Evolutionary conservation across 2,797 vertebrate genomes (phyloP), one percentile per base, ranked within the genome.

Genomic region (Staurois parvus): DNA sequence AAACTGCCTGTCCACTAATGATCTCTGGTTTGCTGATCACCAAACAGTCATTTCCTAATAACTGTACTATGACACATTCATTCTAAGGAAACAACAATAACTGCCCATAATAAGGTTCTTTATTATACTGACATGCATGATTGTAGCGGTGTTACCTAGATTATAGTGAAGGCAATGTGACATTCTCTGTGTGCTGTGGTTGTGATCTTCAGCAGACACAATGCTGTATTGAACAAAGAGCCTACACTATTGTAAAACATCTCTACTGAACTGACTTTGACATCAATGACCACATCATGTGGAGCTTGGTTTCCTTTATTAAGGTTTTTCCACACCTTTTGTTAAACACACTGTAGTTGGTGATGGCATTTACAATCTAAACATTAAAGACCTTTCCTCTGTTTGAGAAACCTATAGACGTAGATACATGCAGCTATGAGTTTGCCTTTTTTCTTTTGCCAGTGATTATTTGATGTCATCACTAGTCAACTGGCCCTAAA

Each of bases 1-100:
- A 67, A 45, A 67, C 76, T 66, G 32, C 19, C 76, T 24, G n/a
- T n/a, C 19, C 68, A 66, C 19, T 84, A 76, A 84, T 69, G 26
- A 30, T 62, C 62, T 21, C 37, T 56, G 34, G 69, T 75, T 70
- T 37, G 40, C 28, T n/a, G 34, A 28, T 24, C 66, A 68, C 12
- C 37, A 48, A 26, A 28, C n/a, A 19, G 34, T 29, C 15, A 81
- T 73, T 74, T 73, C 80, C 69, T 83, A 19, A 45, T 24, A 52
- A 69, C 66, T 68, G 15, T 68, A 28, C 76, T 19, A 6, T 24
- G 77, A 24, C 76, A 68, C 66, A 24, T 34, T 42, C 17, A n/a
- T 13, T 2, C 28, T n/a, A 32, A 79, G 66, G 21, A 69, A 68
- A 79, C 48, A 48, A 52, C 28, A 69, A 69, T 69, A 69, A 79